Evolutionary conservation across 2,797 vertebrate genomes (phyloP), one percentile per base, ranked within the genome.

Genomic region (Danio albolineatus): DNA sequence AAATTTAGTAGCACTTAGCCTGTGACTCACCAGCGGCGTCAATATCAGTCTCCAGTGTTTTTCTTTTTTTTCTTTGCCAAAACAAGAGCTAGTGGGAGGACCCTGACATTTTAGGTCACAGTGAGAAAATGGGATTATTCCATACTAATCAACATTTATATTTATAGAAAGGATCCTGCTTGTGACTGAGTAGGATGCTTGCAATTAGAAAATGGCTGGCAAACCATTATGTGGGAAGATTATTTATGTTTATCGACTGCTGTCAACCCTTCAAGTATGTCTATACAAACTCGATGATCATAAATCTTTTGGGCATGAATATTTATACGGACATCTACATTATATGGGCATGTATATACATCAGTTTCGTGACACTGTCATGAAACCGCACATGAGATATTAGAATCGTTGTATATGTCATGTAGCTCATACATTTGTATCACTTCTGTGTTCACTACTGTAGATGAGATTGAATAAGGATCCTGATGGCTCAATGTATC

Each of bases 41-140:
- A 84, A 78, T 75, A 73, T 73, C 75, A 83, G 78, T 48, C 43
- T 76, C 60, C 49, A 80, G 82, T 76, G 61, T 56, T 36, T 77
- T 82, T 87, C 87, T 28, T n/a, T n/a, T n/a, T n/a, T 28, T 28
- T 76, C 82, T 88, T 87, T 78, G 88, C 83, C 21, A 53, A 79
- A 17, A 77, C 73, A 82, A 69, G 41, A 84, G 71, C 67, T 83
- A 51, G 89, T 91, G 87, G 90, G 90, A 90, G 87, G 86, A 87
- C 86, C 86, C 88, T 85, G 79, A 86, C 90, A 85, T 90, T 90
- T 90, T 79, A 83, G 85, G 84, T 91, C 83, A 69, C 82, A 80
- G 74, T 77, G 79, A 70, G 82, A 87, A 90, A 91, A 92, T 89
- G 39, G 85, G 88, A 92, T 93, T 92, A 92, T 79, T 84, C 74